phyloP scores from a whole-genome alignment of 2,888 invertebrate species.

The Autographa gamma region DNA sequence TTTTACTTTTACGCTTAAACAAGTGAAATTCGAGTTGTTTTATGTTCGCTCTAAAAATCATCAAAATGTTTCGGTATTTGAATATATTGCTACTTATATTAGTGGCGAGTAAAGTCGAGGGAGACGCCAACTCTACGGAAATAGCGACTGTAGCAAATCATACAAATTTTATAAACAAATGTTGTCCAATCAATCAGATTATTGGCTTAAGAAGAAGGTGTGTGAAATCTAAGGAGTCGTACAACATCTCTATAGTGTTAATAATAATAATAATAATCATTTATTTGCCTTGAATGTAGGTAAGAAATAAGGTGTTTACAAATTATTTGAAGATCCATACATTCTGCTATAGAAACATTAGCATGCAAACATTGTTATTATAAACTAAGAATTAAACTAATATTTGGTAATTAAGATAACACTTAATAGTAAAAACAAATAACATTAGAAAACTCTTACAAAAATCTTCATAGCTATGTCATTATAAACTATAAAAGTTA shows the following conservation, averaged over 20 bases:
- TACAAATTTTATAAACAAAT: background rate
- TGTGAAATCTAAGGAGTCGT: background rate
- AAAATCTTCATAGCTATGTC: too few relatives aligned
- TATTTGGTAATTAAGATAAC: too few relatives aligned
- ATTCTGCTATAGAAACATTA: too few relatives aligned
- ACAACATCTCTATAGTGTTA: background rate
- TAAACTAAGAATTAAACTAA: too few relatives aligned
- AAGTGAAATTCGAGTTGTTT: background rate
- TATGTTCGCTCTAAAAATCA: background rate
- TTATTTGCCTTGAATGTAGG: too few relatives aligned
- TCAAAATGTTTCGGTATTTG: background rate
- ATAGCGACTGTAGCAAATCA: background rate
- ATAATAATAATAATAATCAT: too few relatives aligned
- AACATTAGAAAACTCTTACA: too few relatives aligned
- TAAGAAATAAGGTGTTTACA: too few relatives aligned
- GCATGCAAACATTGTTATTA: too few relatives aligned
- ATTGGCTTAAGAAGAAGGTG: background rate
- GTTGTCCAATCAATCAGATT: background rate
- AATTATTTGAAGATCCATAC: too few relatives aligned
- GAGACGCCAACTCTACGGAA: background rate
- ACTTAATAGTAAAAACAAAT: too few relatives aligned
- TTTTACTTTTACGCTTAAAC: background rate
- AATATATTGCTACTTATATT: background rate
- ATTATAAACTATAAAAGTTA: too few relatives aligned
- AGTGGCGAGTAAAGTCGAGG: background rate